Conservation (phyloP, 2,888 invertebrate species). For the Callyntrura sp. region DNA sequence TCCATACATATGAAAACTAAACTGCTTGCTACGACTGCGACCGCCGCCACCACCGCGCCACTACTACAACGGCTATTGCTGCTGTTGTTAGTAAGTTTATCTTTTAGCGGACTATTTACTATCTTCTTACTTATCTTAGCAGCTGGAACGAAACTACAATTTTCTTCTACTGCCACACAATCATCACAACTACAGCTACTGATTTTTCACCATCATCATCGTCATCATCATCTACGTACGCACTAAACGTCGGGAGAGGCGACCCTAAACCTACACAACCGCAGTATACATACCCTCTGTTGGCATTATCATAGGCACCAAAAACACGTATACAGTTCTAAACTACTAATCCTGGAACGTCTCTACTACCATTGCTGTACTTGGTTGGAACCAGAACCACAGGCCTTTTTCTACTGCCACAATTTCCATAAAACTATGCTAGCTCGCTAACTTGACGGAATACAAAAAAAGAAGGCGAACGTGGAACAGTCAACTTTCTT, state of each 20-base stretch:
- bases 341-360: constrained; percentile 1
- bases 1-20: no score
- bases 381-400: not conserved
- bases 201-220: not conserved
- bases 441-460: not conserved
- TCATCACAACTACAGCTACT: not conserved
- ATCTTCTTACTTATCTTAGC: constrained; percentile 18
- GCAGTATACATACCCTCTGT: constrained; percentile 20
- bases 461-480: not conserved
- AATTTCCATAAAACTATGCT: not conserved
- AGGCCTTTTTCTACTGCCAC: not conserved
- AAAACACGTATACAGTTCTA: not conserved
- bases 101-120: constrained; percentile 14
- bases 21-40: not conserved
- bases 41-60: not conserved
- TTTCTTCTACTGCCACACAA: not conserved
- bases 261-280: not conserved
- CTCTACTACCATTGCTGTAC: not conserved
- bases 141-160: constrained; percentile 12
- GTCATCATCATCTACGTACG: not conserved
- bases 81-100: not conserved
- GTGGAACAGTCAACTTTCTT: not conserved
- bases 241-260: constrained; percentile 1
- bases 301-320: not conserved
- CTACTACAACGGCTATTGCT: not conserved